Conservation (phyloP, 2,113 vertebrate species). For the Neodontobutis hainanensis region DNA sequence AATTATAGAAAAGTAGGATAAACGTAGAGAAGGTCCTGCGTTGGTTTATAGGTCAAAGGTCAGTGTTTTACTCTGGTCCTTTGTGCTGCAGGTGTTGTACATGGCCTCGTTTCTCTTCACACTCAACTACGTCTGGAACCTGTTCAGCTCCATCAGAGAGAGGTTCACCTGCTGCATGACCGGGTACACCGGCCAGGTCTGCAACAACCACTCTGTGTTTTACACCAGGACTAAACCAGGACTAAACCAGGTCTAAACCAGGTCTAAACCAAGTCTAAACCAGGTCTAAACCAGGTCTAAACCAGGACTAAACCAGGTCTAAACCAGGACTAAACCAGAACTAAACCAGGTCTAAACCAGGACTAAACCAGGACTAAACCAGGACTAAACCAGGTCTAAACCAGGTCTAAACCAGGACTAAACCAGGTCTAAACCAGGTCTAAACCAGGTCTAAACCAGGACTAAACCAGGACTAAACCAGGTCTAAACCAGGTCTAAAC, state of each 20-base stretch:
- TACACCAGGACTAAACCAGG: not conserved
- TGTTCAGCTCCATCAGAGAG: slow-evolving; percentile 80
- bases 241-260: not conserved
- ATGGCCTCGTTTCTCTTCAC: slow-evolving; percentile 89
- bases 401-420: not conserved
- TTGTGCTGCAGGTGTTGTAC: slow-evolving; percentile 81
- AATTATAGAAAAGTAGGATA: no score
- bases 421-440: not conserved
- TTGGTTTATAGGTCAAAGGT: no score
- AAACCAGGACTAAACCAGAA: not conserved
- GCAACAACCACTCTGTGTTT: no score
- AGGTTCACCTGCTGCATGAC: slow-evolving; percentile 68
- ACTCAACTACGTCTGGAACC: slow-evolving; percentile 86
- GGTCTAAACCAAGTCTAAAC: not conserved
- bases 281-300: not conserved
- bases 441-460: not conserved
- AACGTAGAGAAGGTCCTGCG: no score
- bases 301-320: not conserved
- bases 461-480: slow-evolving; percentile 1
- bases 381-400: not conserved
- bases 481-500: not conserved
- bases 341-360: not conserved
- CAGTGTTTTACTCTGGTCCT: not conserved
- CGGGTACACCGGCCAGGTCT: slow-evolving; percentile 75
- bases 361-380: not conserved